phyloP scores from a whole-genome alignment of 2,113 vertebrate species.

The Tachycineta bicolor region DNA sequence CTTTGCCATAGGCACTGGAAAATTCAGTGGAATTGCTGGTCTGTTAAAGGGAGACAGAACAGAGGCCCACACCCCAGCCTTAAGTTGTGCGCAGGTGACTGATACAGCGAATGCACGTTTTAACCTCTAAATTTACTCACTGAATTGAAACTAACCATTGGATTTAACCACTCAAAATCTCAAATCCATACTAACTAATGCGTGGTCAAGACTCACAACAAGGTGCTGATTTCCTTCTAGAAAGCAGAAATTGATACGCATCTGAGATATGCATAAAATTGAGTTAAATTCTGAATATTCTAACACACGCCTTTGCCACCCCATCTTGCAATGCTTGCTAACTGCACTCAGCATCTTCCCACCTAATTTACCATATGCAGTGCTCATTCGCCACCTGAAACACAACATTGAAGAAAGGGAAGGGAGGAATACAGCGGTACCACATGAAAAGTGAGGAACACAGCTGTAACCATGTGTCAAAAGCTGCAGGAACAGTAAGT shows the following conservation, averaged over 20 bases:
- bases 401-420: background rate
- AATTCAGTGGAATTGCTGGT: background rate
- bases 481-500: background rate
- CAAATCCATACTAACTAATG: background rate
- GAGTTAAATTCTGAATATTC: background rate
- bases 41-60: background rate
- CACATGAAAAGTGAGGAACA: background rate
- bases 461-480: background rate
- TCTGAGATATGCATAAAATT: background rate
- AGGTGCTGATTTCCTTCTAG: background rate
- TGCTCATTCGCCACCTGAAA: background rate
- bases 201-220: background rate
- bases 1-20: background rate
- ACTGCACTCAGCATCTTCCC: background rate
- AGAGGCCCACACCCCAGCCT: accelerated
- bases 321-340: background rate
- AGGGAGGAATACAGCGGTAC: background rate
- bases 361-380: background rate
- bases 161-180: background rate
- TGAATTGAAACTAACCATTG: background rate
- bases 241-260: background rate
- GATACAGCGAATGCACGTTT: background rate
- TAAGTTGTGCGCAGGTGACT: background rate
- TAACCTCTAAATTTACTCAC: background rate
- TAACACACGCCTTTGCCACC: background rate